A percentile compares a stretch with the other conserved stretches of the same genome.
Evolutionary conservation across 2,113 vertebrate species (phyloP).

Genomic region (Paraplagusia blochii): DNA sequence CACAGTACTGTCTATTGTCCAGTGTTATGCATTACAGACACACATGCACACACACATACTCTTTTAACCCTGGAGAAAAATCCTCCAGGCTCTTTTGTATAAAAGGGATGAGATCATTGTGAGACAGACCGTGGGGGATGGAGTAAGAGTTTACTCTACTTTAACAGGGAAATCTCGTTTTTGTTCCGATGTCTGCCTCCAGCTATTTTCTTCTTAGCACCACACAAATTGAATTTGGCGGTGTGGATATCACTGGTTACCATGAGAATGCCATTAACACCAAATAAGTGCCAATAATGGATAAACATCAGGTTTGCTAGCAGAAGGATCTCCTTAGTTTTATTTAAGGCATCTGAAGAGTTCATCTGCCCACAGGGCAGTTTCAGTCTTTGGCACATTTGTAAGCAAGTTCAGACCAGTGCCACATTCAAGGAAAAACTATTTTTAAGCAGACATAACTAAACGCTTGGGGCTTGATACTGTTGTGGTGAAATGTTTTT

Average conservation of each 20-base stretch:
- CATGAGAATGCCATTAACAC: background rate
- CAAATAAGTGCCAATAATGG: background rate
- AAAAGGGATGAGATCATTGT: conserved; percentile 58
- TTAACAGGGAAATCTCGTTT: conserved; percentile 37
- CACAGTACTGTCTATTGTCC: conserved; percentile 49
- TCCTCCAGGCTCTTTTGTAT: conserved; percentile 68
- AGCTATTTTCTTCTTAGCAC: background rate
- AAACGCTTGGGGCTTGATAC: background rate
- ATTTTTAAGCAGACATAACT: conserved; percentile 35
- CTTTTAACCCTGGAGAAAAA: conserved; percentile 47
- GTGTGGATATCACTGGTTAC: background rate
- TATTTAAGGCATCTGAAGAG: conserved; percentile 25
- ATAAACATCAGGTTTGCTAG: conserved; percentile 12
- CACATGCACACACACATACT: conserved; percentile 15
- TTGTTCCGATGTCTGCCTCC: background rate
- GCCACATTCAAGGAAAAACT: conserved; percentile 19
- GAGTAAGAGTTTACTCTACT: conserved; percentile 35
- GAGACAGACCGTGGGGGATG: conserved; percentile 41
- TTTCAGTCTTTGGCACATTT: conserved; percentile 21
- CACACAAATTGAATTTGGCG: conserved; percentile 5
- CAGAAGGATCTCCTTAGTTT: conserved; percentile 12
- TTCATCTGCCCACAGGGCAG: conserved; percentile 25
- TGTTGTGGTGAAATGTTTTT: background rate
- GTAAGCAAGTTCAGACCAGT: conserved; percentile 43
- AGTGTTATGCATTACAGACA: conserved; percentile 23